Conservation (phyloP, 1,140 invertebrate genomes). For the Trichonephila clavata region DNA sequence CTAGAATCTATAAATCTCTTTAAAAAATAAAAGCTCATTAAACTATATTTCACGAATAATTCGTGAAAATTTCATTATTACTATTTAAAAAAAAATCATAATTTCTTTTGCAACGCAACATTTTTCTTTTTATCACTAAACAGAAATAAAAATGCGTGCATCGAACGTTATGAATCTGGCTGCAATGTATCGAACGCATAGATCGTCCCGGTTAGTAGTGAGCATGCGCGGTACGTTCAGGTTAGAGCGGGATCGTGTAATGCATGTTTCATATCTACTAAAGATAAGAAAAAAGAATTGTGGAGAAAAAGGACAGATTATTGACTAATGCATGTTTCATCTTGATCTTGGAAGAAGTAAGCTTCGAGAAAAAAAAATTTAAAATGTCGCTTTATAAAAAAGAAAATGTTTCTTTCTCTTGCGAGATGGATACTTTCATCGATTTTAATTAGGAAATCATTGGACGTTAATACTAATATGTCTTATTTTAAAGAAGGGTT, state of each 20-base stretch:
- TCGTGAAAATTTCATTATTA: not conserved
- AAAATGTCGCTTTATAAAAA: not conserved
- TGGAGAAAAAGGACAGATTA: not conserved
- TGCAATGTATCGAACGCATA: conserved; percentile 40
- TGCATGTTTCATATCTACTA: conserved; percentile 37
- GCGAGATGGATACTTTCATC: not conserved
- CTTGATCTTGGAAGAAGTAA: conserved; percentile 5
- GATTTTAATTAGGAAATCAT: conserved; percentile 35
- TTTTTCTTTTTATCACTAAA: not conserved
- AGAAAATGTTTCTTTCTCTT: not conserved
- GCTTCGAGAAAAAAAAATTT: not conserved
- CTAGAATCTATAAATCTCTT: too few relatives aligned
- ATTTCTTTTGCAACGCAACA: not conserved
- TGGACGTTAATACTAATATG: not conserved
- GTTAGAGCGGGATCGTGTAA: conserved; percentile 6
- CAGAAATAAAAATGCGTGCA: conserved; percentile 1
- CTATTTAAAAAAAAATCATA: not conserved
- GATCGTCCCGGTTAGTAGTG: not conserved
- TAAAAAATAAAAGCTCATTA: not conserved
- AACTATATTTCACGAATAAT: not conserved
- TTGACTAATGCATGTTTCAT: conserved; percentile 38
- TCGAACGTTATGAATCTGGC: conserved; percentile 24
- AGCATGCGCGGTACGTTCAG: not conserved
- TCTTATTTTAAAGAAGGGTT: not conserved
- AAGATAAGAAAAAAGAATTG: not conserved